A percentile compares a stretch with the other conserved stretches of the same genome.
phyloP scores from a whole-genome alignment of 1,140 invertebrate genomes.

The Nasonia vitripennis region DNA sequence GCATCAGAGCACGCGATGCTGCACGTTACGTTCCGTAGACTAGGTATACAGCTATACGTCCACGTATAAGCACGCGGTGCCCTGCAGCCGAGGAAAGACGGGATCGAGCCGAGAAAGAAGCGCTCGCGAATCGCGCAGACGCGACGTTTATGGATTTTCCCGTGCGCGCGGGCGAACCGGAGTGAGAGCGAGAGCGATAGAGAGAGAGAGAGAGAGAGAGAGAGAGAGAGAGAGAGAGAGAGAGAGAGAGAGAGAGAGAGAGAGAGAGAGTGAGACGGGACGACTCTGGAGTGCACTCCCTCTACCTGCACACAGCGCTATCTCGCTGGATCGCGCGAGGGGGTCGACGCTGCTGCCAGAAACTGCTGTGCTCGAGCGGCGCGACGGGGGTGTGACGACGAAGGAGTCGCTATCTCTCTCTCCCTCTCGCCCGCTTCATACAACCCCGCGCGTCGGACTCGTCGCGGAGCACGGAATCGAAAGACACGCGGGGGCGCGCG shows the following conservation, averaged over 20 bases:
- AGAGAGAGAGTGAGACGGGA: not conserved
- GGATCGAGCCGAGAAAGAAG: not conserved
- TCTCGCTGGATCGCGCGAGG: not conserved
- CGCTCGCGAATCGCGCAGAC: constrained; percentile 63
- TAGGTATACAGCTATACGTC: too few relatives aligned
- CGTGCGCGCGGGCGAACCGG: constrained; percentile 55
- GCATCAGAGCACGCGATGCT: not conserved
- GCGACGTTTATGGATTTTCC: constrained; percentile 73
- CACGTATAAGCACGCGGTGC: not conserved
- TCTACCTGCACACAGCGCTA: not conserved
- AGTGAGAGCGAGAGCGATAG: constrained; percentile 39
- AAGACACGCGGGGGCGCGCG: not conserved
- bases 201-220: not conserved
- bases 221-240: not conserved
- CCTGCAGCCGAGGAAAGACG: not conserved
- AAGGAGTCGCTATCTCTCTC: not conserved
- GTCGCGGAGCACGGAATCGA: not conserved
- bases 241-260: not conserved
- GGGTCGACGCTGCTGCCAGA: not conserved
- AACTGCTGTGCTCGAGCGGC: not conserved
- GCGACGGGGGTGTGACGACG: not conserved
- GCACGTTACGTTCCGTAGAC: too few relatives aligned
- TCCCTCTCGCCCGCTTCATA: not conserved
- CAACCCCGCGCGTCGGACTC: not conserved
- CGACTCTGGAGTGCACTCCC: not conserved